Conservation (phyloP, 2,113 vertebrate species). For the Aythya baeri region DNA sequence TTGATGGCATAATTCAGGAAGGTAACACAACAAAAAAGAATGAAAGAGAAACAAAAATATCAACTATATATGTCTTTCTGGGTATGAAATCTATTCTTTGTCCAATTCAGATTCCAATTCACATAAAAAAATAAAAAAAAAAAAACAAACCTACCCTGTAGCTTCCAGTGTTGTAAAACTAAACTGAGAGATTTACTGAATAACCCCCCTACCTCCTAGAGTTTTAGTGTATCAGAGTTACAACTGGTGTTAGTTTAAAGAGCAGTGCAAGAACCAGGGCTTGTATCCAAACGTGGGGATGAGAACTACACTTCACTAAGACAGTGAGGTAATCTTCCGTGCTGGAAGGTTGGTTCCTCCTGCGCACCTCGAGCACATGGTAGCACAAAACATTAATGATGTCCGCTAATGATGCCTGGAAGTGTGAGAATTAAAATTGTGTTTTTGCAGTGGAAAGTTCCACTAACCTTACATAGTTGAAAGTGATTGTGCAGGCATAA, state of each 20-base stretch:
- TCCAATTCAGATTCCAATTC: background rate
- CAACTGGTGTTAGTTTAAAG: background rate
- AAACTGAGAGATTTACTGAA: background rate
- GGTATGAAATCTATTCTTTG: background rate
- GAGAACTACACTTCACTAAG: background rate
- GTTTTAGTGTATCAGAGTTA: background rate
- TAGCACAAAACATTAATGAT: background rate
- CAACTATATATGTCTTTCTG: background rate
- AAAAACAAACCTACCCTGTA: background rate
- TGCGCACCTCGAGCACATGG: background rate
- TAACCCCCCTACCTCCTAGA: background rate
- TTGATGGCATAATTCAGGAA: background rate
- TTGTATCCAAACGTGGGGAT: fast-evolving
- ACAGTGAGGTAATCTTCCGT: background rate
- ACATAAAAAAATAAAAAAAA: background rate
- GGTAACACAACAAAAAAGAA: background rate
- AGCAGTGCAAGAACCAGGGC: background rate
- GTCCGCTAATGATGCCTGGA: background rate
- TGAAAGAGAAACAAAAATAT: background rate
- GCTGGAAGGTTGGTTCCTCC: background rate
- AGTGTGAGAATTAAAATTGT: no score
- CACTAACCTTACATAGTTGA: no score
- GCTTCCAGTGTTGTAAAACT: background rate
- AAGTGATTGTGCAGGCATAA: no score
- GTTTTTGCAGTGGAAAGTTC: no score